Evolutionary conservation across 1,140 invertebrate genomes (phyloP), one percentile per base, ranked within the genome.

Genomic region (Drosophila melanica): DNA sequence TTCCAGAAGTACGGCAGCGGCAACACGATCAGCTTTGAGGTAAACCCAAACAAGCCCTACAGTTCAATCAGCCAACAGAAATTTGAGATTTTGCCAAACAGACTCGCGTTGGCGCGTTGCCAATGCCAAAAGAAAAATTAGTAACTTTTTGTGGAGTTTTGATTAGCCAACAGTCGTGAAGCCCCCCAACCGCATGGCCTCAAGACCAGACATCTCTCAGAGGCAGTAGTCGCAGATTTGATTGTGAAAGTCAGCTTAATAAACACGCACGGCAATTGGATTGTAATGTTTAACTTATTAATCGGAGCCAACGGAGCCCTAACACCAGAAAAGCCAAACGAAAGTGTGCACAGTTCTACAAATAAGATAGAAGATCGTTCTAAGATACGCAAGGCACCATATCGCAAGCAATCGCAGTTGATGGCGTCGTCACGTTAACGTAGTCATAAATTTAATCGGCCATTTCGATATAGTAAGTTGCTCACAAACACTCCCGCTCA

Each of bases 1-100:
- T 94, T 94, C 77, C 90, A 93, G 76, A 94, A 94, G 78, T 94
- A 94, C 77, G 94, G 94, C 54, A 93, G 93, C 63, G 93, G 93
- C 77, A 93, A 93, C 16, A 92, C 93, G 58, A 94, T 94, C 71
- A 93, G 93, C 27, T 94, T 94, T 81, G 94, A 94, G 92, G 94
- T 94, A 80, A 93, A 92, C 91, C 20, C 45, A 57, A 44, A 41
- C 47, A 67, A 79, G 39, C 76, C 76, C 74, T 75, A 69, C 55
- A 69, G 60, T 47, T 45, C 48, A 60, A 35, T 53, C 30, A 47
- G 51, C 69, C 5, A 5, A 12, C 8, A 23, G 54, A 37, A 59
- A 73, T 57, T 23, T 67, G 55, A 77, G 72, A n/a, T n/a, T 65
- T 63, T 54, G 60, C 42, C 20, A 16, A 5, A 10, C 37, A 37